phyloP scores from a whole-genome alignment of 2,113 vertebrate species.

The Mustelus asterias region DNA sequence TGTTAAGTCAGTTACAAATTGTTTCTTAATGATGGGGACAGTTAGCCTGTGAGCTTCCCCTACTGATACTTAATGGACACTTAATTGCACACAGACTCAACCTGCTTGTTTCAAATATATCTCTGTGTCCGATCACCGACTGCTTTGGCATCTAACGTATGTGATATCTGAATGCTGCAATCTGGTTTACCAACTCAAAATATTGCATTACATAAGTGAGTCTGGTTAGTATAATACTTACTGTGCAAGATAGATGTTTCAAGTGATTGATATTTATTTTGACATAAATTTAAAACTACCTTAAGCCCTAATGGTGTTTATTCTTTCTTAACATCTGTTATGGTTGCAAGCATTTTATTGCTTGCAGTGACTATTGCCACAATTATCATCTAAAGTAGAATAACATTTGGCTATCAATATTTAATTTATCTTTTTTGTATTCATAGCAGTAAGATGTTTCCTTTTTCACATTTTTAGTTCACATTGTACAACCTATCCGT shows the following conservation, averaged over 20 bases:
- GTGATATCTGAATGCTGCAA: background rate
- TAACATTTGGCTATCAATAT: background rate
- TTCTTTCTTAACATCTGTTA: background rate
- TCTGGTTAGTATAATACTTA: background rate
- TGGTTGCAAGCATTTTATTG: background rate
- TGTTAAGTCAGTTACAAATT: background rate
- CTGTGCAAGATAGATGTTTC: background rate
- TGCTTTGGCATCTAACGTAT: background rate
- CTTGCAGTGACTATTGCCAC: background rate
- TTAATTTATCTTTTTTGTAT: background rate
- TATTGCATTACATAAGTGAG: background rate
- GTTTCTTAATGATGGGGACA: background rate
- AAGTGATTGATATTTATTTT: background rate
- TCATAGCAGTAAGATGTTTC: background rate
- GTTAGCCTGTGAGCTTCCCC: background rate
- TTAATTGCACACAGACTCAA: background rate
- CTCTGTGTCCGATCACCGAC: background rate
- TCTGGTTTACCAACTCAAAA: background rate
- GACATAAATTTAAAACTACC: background rate
- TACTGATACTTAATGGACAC: background rate
- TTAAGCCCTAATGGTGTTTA: background rate
- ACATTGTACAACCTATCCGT: conserved; percentile 59
- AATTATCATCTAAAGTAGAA: background rate
- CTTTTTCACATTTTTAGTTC: conserved; percentile 22
- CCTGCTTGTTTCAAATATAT: background rate